A percentile compares a stretch with the other conserved stretches of the same genome.
phyloP scores from a whole-genome alignment of 2,113 vertebrate species.

The Azemiops feae region DNA sequence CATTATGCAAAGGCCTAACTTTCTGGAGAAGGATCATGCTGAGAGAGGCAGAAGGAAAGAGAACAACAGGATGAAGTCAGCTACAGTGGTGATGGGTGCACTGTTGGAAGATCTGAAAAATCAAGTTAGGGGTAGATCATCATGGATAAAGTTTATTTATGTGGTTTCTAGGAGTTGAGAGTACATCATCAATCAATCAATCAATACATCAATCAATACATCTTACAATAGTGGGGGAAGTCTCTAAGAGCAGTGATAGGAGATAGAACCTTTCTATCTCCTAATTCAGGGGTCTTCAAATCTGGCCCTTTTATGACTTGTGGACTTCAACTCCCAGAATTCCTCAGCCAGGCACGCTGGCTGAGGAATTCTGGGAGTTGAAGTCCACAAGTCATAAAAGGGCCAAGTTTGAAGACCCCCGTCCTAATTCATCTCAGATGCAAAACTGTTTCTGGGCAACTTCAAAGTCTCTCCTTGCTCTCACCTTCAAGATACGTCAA shows the following conservation, averaged over 20 bases:
- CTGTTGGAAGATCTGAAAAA: not conserved
- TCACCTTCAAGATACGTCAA: not conserved
- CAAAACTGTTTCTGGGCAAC: not conserved
- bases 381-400: no score
- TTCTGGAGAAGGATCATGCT: not conserved
- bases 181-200: not conserved
- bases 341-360: no score
- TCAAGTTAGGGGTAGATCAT: not conserved
- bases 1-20: not conserved
- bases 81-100: not conserved
- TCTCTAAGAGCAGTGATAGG: not conserved
- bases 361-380: no score
- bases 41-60: not conserved
- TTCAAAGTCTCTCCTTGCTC: not conserved
- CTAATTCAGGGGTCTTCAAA: no score
- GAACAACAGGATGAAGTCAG: not conserved
- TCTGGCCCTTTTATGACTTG: no score
- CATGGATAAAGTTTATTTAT: not conserved
- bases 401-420: no score
- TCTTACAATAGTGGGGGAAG: not conserved
- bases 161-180: not conserved
- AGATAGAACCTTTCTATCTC: not conserved
- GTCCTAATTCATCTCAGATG: not conserved
- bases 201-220: not conserved
- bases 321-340: no score